These are phyloP conservation scores for Tapirus terrestris DNA, from an alignment of 2,113 vertebrate species.

Conservation along the genomic window DNA sequence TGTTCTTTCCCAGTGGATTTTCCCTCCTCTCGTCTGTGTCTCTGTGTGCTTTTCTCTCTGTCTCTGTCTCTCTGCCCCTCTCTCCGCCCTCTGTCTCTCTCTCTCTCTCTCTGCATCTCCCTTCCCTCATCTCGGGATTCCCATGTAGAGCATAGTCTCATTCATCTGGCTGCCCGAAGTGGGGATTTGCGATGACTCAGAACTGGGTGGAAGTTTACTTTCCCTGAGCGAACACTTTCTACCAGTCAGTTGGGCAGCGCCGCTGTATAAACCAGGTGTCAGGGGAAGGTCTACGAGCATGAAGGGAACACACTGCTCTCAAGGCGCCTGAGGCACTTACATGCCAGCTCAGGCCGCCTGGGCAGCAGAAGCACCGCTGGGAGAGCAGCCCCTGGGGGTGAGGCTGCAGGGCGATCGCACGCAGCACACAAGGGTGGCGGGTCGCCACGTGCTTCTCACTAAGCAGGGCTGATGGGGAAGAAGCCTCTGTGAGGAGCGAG, in stretches of 20 bases:
- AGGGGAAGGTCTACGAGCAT: not conserved
- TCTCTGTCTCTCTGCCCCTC: not conserved
- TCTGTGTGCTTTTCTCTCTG: not conserved
- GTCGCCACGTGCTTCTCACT: not conserved
- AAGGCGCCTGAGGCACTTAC: fast-evolving
- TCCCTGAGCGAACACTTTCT: not conserved
- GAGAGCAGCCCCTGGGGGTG: too few species aligned
- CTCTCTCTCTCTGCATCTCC: not conserved
- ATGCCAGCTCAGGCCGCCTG: not conserved
- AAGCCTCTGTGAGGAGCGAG: not conserved
- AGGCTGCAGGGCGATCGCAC: fast-evolving
- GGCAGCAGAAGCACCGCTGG: too few species aligned
- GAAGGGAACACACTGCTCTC: not conserved
- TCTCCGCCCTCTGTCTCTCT: not conserved
- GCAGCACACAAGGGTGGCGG: fast-evolving
- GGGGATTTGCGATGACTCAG: not conserved
- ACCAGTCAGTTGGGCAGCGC: not conserved
- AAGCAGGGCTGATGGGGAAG: not conserved
- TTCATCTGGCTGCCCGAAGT: not conserved
- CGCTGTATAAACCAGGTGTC: not conserved
- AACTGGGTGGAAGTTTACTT: not conserved
- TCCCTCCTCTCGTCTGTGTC: not conserved
- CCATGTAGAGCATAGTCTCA: fast-evolving
- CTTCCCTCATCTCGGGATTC: not conserved
- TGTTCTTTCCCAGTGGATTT: not conserved